Conservation (phyloP, 2,113 vertebrate species). For the Oryzias celebensis region DNA sequence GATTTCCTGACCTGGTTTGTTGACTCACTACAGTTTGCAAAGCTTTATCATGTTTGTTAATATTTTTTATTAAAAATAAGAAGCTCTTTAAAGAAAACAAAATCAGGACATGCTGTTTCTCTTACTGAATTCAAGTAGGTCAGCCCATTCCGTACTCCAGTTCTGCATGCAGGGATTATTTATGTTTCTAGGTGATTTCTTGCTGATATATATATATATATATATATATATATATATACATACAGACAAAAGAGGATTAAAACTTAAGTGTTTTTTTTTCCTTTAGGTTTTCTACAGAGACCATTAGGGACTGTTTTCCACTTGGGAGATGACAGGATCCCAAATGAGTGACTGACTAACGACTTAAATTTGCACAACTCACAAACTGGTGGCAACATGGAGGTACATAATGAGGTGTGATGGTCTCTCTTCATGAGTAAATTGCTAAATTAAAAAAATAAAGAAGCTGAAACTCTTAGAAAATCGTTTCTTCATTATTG, state of each 20-base stretch:
- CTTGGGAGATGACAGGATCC: slow-evolving; percentile 9
- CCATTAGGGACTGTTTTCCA: not conserved
- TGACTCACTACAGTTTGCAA: not conserved
- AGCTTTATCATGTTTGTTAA: slow-evolving; percentile 2
- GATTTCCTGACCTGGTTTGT: not conserved
- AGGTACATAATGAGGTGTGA: not conserved
- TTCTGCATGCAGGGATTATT: not conserved
- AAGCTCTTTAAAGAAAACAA: not conserved
- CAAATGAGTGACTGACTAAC: slow-evolving; percentile 5
- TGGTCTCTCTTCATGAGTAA: not conserved
- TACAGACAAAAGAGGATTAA: slow-evolving; percentile 2
- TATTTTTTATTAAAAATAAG: slow-evolving; percentile 2
- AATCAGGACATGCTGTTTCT: not conserved
- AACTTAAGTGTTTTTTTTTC: not conserved
- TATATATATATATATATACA: not conserved
- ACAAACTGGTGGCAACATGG: not conserved
- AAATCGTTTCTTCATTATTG: slow-evolving; percentile 8
- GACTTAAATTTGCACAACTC: not conserved
- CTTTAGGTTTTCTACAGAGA: not conserved
- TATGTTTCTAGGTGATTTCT: slow-evolving; percentile 4
- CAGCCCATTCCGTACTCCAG: not conserved
- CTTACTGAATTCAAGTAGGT: not conserved
- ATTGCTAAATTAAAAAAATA: slow-evolving; percentile 1
- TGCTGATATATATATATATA: no score
- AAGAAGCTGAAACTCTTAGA: not conserved